These are phyloP conservation scores for Shinisaurus crocodilurus DNA, from an alignment of 2,113 vertebrate genomes.

Conservation along the genomic window DNA sequence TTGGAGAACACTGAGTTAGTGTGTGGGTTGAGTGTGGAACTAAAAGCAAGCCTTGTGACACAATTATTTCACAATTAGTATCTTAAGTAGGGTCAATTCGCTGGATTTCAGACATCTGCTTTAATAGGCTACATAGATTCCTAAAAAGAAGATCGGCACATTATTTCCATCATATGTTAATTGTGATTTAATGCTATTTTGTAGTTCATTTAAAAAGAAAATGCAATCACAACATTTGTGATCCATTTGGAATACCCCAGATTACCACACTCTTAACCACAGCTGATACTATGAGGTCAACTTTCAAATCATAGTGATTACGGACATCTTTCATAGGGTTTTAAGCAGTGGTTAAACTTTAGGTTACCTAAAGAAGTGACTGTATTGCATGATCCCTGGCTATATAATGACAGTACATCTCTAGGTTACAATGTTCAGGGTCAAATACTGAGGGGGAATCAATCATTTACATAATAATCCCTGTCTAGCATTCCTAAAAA, in stretches of 20 bases:
- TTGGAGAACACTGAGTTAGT: too few relatives aligned
- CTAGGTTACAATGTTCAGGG: constrained; percentile 23
- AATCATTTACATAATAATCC: constrained; percentile 56
- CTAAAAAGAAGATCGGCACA: not conserved
- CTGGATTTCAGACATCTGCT: not conserved
- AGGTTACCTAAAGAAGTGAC: constrained; percentile 57
- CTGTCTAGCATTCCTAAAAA: constrained; percentile 49
- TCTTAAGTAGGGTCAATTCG: not conserved
- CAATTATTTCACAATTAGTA: not conserved
- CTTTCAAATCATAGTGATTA: constrained; percentile 32
- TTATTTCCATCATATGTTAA: not conserved
- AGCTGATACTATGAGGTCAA: not conserved
- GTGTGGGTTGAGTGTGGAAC: too few relatives aligned
- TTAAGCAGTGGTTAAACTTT: constrained; percentile 46
- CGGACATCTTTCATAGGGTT: constrained; percentile 23
- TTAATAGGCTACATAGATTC: not conserved
- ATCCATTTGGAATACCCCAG: constrained; percentile 22
- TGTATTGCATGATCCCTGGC: constrained; percentile 47
- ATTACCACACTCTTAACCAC: not conserved
- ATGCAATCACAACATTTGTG: not conserved
- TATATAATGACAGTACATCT: constrained; percentile 61
- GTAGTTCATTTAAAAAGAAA: not conserved
- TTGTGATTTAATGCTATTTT: not conserved
- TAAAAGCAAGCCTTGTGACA: not conserved
- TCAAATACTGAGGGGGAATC: constrained; percentile 57